These are phyloP conservation scores for Cyphomyrus plagiostoma DNA, from an alignment of 2,113 vertebrate genomes.

Conservation along the genomic window DNA sequence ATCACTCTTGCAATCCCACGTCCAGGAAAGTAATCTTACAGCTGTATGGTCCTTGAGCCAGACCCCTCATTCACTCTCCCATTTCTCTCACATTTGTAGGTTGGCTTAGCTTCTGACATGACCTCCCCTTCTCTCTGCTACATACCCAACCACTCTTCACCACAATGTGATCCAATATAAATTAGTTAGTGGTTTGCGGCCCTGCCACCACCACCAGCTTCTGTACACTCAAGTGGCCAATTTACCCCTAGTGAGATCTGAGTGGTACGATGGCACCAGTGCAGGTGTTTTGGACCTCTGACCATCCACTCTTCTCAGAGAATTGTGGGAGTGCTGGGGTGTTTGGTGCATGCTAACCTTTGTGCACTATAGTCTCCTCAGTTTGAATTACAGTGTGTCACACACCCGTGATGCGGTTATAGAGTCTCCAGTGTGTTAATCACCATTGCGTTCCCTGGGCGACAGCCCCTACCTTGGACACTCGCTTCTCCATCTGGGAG, in stretches of 20 bases:
- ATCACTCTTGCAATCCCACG: neutral
- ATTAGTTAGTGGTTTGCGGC: conserved; percentile 27
- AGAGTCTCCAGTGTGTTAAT: neutral
- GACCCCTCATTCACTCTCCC: neutral
- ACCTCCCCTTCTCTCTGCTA: neutral
- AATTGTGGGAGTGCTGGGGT: neutral
- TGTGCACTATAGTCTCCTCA: neutral
- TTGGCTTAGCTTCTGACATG: neutral
- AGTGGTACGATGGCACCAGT: conserved; percentile 26
- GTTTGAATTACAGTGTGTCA: conserved; percentile 23
- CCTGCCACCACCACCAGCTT: conserved; percentile 4
- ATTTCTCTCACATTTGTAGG: neutral
- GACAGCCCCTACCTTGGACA: neutral
- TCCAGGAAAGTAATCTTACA: neutral
- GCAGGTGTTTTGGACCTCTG: neutral
- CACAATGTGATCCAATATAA: conserved; percentile 27
- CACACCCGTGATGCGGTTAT: neutral
- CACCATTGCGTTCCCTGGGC: neutral
- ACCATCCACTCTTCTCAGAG: neutral
- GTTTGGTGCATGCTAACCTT: neutral
- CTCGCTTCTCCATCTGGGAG: neutral
- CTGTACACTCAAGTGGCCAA: conserved; percentile 23
- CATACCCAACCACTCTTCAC: neutral
- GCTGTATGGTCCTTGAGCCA: neutral
- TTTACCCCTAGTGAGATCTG: conserved; percentile 30